Conservation (phyloP, 1,140 invertebrate genomes). For the Drosophila parabipectinata region DNA sequence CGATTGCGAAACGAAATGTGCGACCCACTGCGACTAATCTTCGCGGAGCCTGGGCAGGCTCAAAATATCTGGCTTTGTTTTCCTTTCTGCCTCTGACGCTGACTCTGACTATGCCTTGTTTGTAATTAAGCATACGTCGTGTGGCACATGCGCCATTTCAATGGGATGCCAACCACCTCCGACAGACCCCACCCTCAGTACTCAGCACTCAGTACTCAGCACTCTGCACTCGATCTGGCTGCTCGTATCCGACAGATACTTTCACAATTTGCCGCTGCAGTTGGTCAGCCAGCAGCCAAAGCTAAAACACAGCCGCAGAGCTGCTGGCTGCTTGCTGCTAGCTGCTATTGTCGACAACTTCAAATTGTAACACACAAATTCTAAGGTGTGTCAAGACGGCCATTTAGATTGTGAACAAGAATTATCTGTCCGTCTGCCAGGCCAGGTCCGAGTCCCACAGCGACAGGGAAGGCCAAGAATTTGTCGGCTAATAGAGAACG, state of each 20-base stretch:
- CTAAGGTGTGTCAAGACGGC: conserved; percentile 80
- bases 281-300: conserved; percentile 60
- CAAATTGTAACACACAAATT: conserved; percentile 82
- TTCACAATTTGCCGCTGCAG: conserved; percentile 77
- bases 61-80: conserved; percentile 18
- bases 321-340: conserved; percentile 37
- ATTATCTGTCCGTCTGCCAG: conserved; percentile 56
- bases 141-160: conserved; percentile 61
- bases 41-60: conserved; percentile 58
- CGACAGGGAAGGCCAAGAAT: conserved; percentile 82
- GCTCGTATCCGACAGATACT: conserved; percentile 64
- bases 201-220: conserved; percentile 8
- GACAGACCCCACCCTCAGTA: conserved; percentile 30
- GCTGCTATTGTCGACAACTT: conserved; percentile 80
- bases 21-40: conserved; percentile 82
- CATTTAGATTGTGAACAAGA: conserved; percentile 82
- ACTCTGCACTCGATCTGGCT: conserved; percentile 11
- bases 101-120: conserved; percentile 60
- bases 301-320: not conserved
- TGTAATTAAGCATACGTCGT: conserved; percentile 82
- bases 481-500: conserved; percentile 82
- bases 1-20: conserved; percentile 82
- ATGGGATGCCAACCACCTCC: conserved; percentile 60
- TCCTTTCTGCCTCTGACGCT: conserved; percentile 47
- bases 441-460: conserved; percentile 42